Base-by-base conservation (phyloP, 2,797 vertebrate genomes). In the Eremophila alpestris region DNA sequence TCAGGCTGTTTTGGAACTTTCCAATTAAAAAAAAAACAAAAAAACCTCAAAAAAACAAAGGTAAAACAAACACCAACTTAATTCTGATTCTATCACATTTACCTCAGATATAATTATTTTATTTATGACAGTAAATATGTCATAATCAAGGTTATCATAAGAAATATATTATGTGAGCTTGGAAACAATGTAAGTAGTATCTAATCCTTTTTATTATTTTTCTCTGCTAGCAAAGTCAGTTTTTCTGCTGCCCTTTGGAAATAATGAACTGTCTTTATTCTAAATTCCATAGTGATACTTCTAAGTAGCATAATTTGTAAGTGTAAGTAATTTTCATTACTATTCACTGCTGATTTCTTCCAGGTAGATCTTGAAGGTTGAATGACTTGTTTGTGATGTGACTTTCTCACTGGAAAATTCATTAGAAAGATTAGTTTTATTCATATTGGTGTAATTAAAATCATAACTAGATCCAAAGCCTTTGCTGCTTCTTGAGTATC, bases 161-260 rank as follows among this genome's bases (percentile, higher is more conserved):
- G 76, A 96, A 96, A 95, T 58, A 45, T 74, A 70, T 48, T 73
- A 63, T 51, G 30, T 76, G 70, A 62, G 51, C 26, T 78, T 45
- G 14, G 32, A 90, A 95, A 90, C 56, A 94, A 58, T 83, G 54
- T 41, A 92, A 88, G 62, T 30, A 63, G 3, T 38, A 58, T 41
- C 17, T 62, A 56, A 40, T 4, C 7, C 3, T 2, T 65, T 63
- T 17, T 32, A 16, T 21, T n/a, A 55, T 55, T 64, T 63, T 36
- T 30, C 1, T 6, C 11, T 11, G 4, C 16, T 55, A 55, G 26
- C 45, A 68, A 85, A 89, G 63, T 70, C 11, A 34, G 5, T 68
- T 89, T 74, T 21, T 83, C 6, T 34, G 12, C 14, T 59, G 9
- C 13, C 8, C 7, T 81, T 86, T 54, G 19, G 30, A 32, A 83